Base-by-base conservation (phyloP, 1,140 invertebrate species). In the Achatina immaculata region DNA sequence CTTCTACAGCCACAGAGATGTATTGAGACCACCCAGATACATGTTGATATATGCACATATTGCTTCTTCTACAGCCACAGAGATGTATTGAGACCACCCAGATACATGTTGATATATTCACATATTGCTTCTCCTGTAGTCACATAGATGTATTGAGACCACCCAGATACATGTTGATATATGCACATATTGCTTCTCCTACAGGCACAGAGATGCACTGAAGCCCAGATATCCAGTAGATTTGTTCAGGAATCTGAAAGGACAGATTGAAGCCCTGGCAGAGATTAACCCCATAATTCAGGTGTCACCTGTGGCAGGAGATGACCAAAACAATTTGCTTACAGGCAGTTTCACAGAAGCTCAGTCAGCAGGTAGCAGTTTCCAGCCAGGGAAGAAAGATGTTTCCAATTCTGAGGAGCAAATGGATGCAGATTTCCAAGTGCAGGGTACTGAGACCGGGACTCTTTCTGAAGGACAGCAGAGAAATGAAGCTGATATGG, bases 181-280 rank as follows among this genome's bases (percentile, higher is more conserved):
- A 28, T 31, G 7, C n/a, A 62, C 31, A 6, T 42, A 4, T 42
- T 69, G 21, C 31, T 4, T 42, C 9, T n/a, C 42, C 42, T n/a
- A 69, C 68, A 69, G 68, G 42, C 71, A 73, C 43, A 48, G 16
- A 48, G 71, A 73, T 24, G 71, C 71, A 28, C 42, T 73, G 42
- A 73, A 73, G 71, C 2, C 71, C 3, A 1, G 31, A 1, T 34
- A 43, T 28, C 71, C 71, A 73, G 40, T 45, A 31, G 71, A 73
- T n/a, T 48, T 73, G 21, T 51, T 73, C 71, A 7, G 38, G 36
- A 69, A 69, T 69, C 42, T 69, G 36, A 42, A 42, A 42, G 36
- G 36, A 21, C 68, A 69, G 31, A 40, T 69, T 40, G 68, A 69
- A 28, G 68, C 19, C 1, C 36, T 69, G 3, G n/a, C 1, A 21